Evolutionary conservation across 1,140 invertebrate genomes (phyloP).

Genomic region (Drosophila tristis): DNA sequence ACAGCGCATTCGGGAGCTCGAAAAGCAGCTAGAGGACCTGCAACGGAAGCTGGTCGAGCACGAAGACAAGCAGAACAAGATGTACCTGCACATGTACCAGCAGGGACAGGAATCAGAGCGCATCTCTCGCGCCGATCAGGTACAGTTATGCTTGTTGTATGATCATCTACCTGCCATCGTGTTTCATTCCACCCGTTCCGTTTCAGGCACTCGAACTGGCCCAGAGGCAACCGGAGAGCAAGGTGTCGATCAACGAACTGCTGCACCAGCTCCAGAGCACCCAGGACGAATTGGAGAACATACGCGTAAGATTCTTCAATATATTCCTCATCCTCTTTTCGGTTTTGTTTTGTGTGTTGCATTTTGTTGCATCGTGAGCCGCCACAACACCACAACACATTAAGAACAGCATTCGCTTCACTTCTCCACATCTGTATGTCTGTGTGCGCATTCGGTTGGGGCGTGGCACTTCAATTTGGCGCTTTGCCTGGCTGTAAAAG

Average conservation of each 20-base stretch:
- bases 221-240: constrained; percentile 85
- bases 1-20: constrained; percentile 88
- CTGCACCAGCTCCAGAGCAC: constrained; percentile 91
- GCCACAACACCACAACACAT: constrained; percentile 35
- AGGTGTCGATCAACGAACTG: constrained; percentile 91
- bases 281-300: constrained; percentile 92
- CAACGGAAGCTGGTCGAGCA: constrained; percentile 88
- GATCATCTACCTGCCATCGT: background rate
- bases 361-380: constrained; percentile 83
- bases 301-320: constrained; percentile 89
- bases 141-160: constrained; percentile 43
- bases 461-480: constrained; percentile 67
- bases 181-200: constrained; percentile 14
- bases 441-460: background rate
- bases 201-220: constrained; percentile 87
- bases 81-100: constrained; percentile 93
- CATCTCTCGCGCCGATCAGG: constrained; percentile 88
- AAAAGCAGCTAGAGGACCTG: constrained; percentile 88
- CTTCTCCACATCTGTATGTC: constrained; percentile 36
- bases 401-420: constrained; percentile 48
- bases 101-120: constrained; percentile 91
- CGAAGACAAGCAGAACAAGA: constrained; percentile 90
- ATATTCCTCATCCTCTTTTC: constrained; percentile 83
- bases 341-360: constrained; percentile 83
- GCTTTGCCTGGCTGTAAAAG: constrained; percentile 70